Base-by-base conservation (phyloP, 2,888 invertebrate species). In the Nezara viridula region DNA sequence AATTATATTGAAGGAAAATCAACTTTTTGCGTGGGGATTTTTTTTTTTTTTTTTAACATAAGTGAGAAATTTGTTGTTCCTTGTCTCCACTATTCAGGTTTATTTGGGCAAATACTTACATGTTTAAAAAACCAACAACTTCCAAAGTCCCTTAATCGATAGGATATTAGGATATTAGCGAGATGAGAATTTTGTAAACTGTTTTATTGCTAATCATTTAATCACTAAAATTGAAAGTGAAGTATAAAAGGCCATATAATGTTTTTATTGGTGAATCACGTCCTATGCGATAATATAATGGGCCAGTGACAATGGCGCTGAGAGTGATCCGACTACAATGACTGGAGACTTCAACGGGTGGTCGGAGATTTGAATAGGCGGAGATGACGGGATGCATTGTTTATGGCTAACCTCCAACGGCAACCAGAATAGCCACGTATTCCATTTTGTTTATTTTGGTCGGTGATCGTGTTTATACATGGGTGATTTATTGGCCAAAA, bases 291-390 rank as follows among this genome's bases (percentile, higher is more conserved):
- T 9, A 7, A 55, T 55, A 55, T n/a, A 55, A 55, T 55, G 10
- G 55, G n/a, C 1, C 55, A 10, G n/a, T n/a, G 9, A 55, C 55
- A 73, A 73, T 73, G 37, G 37, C 24, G 32, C 6, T 37, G 73
- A 73, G 73, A 73, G 9, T 37, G 73, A 37, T 73, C 10, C 5
- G 73, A 37, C 32, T 2, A 73, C 55, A 73, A 73, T 37, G 37
- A 37, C 37, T 6, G 73, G 73, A 37, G 73, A 73, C 73, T 19
- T 73, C 37, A 73, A 73, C 73, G 32, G 73, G 73, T 37, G 73
- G 73, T 32, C 37, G 73, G 73, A 19, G 73, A 73, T 37, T 73
- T 73, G 32, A 73, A 73, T 73, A 73, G 73, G 32, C 73, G 73
- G 73, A 19, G 12, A 37, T 73, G 73, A 73, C 21, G 73, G 73